Percentiles rank a stretch among this genome's conserved stretches.
These are phyloP conservation scores for Echeneis naucrates DNA, from an alignment of 2,797 vertebrate species.

Conservation along the genomic window DNA sequence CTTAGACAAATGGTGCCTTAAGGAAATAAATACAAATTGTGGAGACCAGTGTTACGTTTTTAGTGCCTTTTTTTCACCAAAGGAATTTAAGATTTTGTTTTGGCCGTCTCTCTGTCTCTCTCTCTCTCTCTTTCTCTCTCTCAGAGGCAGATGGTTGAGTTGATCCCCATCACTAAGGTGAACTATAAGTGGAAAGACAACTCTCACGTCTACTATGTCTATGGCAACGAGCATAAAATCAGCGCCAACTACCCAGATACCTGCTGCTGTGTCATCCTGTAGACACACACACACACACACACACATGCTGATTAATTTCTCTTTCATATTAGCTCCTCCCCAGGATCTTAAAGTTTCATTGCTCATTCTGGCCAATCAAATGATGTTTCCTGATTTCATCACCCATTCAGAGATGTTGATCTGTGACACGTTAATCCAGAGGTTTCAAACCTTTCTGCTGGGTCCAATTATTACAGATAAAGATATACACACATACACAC, in stretches of 20 bases:
- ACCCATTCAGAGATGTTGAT: neutral
- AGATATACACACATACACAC: neutral
- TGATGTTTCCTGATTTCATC: neutral
- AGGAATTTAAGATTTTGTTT: neutral
- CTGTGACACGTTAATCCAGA: neutral
- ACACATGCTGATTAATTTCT: neutral
- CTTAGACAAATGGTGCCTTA: too few relatives aligned
- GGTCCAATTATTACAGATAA: neutral
- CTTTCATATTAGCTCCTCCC: neutral
- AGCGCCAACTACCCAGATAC: slow-evolving; percentile 81
- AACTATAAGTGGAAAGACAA: slow-evolving; percentile 83
- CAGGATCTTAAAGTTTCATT: neutral
- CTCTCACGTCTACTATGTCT: slow-evolving; percentile 77
- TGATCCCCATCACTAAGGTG: slow-evolving; percentile 86
- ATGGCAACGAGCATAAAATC: slow-evolving; percentile 82
- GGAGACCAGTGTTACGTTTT: too few relatives aligned
- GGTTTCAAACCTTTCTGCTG: neutral
- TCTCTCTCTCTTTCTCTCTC: slow-evolving; percentile 1
- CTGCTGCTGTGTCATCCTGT: slow-evolving; percentile 85
- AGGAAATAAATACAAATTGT: too few relatives aligned
- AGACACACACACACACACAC: slow-evolving; percentile 33
- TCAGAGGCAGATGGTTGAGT: slow-evolving; percentile 85
- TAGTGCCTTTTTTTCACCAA: too few relatives aligned
- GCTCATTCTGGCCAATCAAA: neutral
- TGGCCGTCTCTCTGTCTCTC: neutral